A percentile compares a stretch with the other conserved stretches of the same genome.
Conservation (phyloP, 2,888 invertebrate genomes). For the Girardia tigrina region DNA sequence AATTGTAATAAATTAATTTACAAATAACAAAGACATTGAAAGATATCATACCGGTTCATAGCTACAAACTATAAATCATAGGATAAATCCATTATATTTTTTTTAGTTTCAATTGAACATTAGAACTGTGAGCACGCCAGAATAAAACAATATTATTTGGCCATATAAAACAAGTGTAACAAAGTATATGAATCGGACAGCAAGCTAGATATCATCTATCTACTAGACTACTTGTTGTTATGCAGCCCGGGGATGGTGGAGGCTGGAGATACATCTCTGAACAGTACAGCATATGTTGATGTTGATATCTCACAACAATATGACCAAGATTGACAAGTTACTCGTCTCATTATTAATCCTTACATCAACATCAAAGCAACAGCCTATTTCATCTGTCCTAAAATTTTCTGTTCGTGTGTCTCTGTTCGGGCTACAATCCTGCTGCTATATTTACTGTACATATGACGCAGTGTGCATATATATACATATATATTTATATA, state of each 20-base stretch:
- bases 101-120: constrained; percentile 3
- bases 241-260: constrained; percentile 13
- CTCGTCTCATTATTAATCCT: constrained; percentile 20
- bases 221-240: constrained; percentile 23
- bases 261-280: constrained; percentile 15
- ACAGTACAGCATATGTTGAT: constrained; percentile 1
- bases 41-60: background rate
- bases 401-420: background rate
- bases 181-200: constrained; percentile 23
- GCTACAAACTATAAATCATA: constrained; percentile 14
- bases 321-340: constrained; percentile 23
- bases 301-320: constrained; percentile 23
- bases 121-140: constrained; percentile 6
- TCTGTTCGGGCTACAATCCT: constrained; percentile 6
- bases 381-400: constrained; percentile 13
- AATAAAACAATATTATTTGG: constrained; percentile 12
- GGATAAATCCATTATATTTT: constrained; percentile 16
- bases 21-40: background rate
- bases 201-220: constrained; percentile 23
- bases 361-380: constrained; percentile 23
- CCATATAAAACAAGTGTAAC: constrained; percentile 18
- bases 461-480: background rate
- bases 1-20: background rate
- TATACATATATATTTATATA: background rate
- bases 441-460: constrained; percentile 23